These are phyloP conservation scores for Scalopus aquaticus DNA, from an alignment of 2,113 vertebrate species.

Conservation along the genomic window DNA sequence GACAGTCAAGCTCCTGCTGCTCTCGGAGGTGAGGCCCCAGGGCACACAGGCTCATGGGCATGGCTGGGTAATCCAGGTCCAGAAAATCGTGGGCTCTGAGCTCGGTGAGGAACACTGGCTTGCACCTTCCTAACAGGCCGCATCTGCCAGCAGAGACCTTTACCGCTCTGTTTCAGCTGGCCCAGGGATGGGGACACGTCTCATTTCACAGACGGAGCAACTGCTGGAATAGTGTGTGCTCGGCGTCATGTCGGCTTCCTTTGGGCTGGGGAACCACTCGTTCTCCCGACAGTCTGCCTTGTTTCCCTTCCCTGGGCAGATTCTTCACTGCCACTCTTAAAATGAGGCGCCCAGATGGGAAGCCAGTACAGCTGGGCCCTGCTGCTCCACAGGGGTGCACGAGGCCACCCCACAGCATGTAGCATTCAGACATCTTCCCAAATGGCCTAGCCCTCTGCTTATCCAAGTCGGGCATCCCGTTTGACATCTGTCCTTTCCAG, in stretches of 20 bases:
- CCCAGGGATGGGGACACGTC: neutral
- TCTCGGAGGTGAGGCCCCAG: neutral
- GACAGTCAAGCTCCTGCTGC: neutral
- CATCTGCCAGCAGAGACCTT: neutral
- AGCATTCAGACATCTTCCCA: constrained; percentile 14
- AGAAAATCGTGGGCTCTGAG: neutral
- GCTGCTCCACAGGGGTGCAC: neutral
- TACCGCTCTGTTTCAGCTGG: neutral
- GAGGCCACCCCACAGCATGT: neutral
- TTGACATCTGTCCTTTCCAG: constrained; percentile 10
- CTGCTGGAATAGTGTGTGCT: neutral
- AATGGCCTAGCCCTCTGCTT: neutral
- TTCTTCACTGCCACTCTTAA: constrained; percentile 5
- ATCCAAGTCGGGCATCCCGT: constrained; percentile 31
- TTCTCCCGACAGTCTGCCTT: neutral
- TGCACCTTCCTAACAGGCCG: neutral
- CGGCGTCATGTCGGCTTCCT: neutral
- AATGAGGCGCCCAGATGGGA: constrained; percentile 15
- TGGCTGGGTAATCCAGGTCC: neutral
- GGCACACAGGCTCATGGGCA: neutral
- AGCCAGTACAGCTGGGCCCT: neutral
- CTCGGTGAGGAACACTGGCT: neutral
- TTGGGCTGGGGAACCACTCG: neutral
- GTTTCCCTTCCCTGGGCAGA: neutral
- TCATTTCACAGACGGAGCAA: neutral